A percentile compares a stretch with the other conserved stretches of the same genome.
Conservation (phyloP, 2,113 vertebrate genomes). For the Gopherus evgoodei region DNA sequence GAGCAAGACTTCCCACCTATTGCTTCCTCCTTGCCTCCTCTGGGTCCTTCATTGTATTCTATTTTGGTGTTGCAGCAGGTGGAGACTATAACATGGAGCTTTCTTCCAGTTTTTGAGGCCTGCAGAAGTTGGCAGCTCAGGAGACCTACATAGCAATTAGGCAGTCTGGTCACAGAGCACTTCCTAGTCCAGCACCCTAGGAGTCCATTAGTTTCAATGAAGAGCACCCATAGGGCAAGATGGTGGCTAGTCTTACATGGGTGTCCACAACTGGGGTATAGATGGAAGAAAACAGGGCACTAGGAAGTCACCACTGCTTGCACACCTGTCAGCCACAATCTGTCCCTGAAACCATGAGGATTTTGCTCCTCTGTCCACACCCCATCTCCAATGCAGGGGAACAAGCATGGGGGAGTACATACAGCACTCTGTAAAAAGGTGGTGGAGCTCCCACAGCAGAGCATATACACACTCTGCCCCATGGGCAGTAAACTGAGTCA, state of each 20-base stretch:
- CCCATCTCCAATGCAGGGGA: neutral
- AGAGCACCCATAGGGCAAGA: neutral
- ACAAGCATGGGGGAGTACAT: rapidly evolving
- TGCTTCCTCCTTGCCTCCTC: neutral
- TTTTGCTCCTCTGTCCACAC: rapidly evolving
- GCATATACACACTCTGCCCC: rapidly evolving
- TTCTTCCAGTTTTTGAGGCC: neutral
- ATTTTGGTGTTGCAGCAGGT: neutral
- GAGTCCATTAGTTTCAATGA: neutral
- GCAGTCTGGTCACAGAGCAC: neutral
- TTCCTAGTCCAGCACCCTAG: neutral
- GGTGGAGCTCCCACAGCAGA: neutral
- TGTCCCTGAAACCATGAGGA: rapidly evolving
- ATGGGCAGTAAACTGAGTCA: neutral
- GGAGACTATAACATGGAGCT: neutral
- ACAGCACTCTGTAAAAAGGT: neutral
- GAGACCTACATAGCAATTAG: neutral
- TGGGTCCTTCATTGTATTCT: neutral
- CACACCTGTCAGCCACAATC: neutral
- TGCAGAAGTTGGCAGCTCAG: neutral
- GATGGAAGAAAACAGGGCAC: neutral
- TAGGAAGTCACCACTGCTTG: neutral
- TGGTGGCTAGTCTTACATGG: neutral
- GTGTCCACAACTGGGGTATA: neutral
- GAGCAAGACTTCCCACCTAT: neutral